Evolutionary conservation across 2,797 vertebrate genomes (phyloP).

Genomic region (Chiroxiphia lanceolata): DNA sequence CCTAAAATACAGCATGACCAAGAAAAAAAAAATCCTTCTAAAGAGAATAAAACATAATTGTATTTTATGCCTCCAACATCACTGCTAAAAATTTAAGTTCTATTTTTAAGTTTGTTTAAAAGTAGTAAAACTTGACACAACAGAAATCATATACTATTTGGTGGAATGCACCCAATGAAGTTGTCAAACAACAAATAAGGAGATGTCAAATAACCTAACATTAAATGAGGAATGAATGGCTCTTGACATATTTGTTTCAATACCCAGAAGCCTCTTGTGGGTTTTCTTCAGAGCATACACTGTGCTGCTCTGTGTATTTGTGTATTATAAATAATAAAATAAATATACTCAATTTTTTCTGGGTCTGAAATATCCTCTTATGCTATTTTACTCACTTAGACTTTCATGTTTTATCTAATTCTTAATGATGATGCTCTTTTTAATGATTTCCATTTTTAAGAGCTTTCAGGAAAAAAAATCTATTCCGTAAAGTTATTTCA

Average conservation of each 20-base stretch:
- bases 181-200: neutral
- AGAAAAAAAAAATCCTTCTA: neutral
- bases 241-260: constrained; percentile 5
- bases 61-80: neutral
- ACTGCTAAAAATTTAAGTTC: neutral
- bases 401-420: neutral
- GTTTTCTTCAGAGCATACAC: neutral
- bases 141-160: neutral
- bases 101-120: neutral
- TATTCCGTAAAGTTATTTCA: neutral
- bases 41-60: neutral
- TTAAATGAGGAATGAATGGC: neutral
- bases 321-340: neutral
- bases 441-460: neutral
- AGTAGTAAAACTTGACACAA: neutral
- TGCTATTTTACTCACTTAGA: neutral
- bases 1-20: neutral
- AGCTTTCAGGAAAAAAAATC: neutral
- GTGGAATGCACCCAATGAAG: neutral
- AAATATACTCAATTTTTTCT: neutral
- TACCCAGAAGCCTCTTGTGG: neutral
- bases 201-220: neutral
- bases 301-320: neutral
- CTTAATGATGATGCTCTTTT: neutral
- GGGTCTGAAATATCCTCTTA: neutral